phyloP scores from a whole-genome alignment of 2,888 invertebrate genomes.

The Agrotis exclamationis region DNA sequence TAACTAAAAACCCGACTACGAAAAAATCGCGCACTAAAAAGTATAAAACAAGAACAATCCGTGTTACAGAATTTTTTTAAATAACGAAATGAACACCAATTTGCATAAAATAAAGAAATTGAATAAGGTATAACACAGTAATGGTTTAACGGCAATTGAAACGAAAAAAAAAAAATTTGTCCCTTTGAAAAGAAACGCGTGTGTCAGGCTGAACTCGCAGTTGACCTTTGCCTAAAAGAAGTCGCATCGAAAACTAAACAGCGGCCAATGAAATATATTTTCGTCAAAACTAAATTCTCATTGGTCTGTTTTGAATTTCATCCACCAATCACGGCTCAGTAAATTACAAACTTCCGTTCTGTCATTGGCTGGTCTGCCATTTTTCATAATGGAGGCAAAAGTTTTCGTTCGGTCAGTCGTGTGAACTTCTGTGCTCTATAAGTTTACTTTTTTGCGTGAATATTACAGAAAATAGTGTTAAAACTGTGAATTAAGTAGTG shows the following conservation, averaged over 20 bases:
- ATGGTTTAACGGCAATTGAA: too few relatives aligned
- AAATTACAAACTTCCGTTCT: background rate
- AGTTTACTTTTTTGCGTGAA: background rate
- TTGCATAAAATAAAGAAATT: too few relatives aligned
- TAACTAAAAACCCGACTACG: too few relatives aligned
- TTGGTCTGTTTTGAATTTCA: slow-evolving; percentile 13
- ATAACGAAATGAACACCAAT: too few relatives aligned
- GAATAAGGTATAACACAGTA: too few relatives aligned
- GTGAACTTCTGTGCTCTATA: background rate
- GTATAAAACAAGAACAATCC: too few relatives aligned
- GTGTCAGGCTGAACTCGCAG: slow-evolving; percentile 8
- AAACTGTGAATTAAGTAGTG: background rate
- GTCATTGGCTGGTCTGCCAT: slow-evolving; percentile 16
- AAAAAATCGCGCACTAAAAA: too few relatives aligned
- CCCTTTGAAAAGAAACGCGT: background rate
- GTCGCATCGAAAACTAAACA: background rate
- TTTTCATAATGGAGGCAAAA: slow-evolving; percentile 46
- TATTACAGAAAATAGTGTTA: background rate
- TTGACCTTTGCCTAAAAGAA: background rate
- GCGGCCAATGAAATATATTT: slow-evolving; percentile 17
- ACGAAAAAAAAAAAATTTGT: too few relatives aligned
- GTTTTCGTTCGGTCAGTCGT: slow-evolving; percentile 2
- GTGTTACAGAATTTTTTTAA: too few relatives aligned
- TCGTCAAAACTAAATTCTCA: background rate
- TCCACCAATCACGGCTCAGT: slow-evolving; percentile 36